A percentile compares a stretch with the other conserved stretches of the same genome.
Evolutionary conservation across 2,888 invertebrate species (phyloP).

Genomic region (Reticulitermes lucifugus): DNA sequence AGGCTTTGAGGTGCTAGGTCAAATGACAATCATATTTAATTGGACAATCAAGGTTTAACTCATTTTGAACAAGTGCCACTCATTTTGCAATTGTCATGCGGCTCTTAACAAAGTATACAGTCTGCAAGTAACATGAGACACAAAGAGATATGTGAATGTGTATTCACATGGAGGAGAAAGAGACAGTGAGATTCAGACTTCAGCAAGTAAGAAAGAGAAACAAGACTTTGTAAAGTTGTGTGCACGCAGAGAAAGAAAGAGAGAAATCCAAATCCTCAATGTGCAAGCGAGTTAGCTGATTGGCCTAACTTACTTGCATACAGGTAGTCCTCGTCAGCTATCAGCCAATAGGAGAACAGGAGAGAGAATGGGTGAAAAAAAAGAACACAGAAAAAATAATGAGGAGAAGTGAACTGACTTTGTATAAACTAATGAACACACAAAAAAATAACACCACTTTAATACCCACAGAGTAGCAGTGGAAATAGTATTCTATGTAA

Average conservation of each 20-base stretch:
- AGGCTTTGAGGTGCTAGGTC: too few relatives aligned
- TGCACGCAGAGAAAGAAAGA: slow-evolving; percentile 32
- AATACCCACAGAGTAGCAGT: slow-evolving; percentile 26
- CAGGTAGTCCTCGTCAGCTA: slow-evolving; percentile 68
- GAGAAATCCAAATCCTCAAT: slow-evolving; percentile 27
- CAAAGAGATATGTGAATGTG: neutral
- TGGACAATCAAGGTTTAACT: too few relatives aligned
- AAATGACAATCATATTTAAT: too few relatives aligned
- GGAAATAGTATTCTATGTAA: neutral
- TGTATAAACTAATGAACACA: slow-evolving; percentile 31
- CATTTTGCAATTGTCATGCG: too few relatives aligned
- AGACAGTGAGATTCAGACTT: slow-evolving; percentile 23
- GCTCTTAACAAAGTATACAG: too few relatives aligned
- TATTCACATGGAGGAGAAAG: neutral
- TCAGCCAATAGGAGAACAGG: slow-evolving; percentile 46
- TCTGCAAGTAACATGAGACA: slow-evolving; percentile 1
- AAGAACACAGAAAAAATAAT: slow-evolving; percentile 41
- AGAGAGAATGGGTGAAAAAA: slow-evolving; percentile 45
- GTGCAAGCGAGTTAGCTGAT: slow-evolving; percentile 36
- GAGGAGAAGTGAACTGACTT: slow-evolving; percentile 26
- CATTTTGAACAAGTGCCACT: too few relatives aligned
- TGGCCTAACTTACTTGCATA: slow-evolving; percentile 72
- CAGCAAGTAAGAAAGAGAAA: slow-evolving; percentile 20
- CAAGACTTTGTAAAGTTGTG: slow-evolving; percentile 38
- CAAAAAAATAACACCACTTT: slow-evolving; percentile 15